Evolutionary conservation across 2,797 vertebrate species (phyloP).

Genomic region (Danio aesculapii): DNA sequence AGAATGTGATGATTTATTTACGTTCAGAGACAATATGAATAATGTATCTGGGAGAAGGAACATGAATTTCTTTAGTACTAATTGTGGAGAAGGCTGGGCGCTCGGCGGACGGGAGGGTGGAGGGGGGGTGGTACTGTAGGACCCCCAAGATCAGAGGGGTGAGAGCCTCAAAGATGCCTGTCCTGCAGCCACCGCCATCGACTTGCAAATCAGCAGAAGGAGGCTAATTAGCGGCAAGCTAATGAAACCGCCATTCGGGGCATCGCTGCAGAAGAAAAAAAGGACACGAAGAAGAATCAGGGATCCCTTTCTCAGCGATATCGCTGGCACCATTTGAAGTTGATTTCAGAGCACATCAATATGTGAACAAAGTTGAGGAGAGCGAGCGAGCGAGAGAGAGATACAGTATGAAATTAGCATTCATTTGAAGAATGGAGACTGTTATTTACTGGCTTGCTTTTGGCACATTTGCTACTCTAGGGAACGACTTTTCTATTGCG

Average conservation of each 20-base stretch:
- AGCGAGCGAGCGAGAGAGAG: conserved; percentile 57
- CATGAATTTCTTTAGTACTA: conserved; percentile 89
- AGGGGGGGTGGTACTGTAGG: conserved; percentile 77
- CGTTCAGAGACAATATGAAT: conserved; percentile 88
- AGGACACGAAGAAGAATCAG: conserved; percentile 78
- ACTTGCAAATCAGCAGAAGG: conserved; percentile 99
- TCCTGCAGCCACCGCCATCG: conserved; percentile 93
- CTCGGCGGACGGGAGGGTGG: conserved; percentile 82
- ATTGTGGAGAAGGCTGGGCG: conserved; percentile 91
- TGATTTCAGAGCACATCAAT: conserved; percentile 89
- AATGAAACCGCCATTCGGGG: conserved; percentile 93
- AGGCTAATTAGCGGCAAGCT: conserved; percentile 96
- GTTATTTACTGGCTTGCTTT: conserved; percentile 94
- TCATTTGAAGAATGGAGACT: conserved; percentile 91
- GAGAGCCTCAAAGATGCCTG: conserved; percentile 91
- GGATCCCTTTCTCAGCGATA: conserved; percentile 81
- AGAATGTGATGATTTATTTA: conserved; percentile 90
- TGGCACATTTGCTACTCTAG: conserved; percentile 86
- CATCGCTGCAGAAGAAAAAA: conserved; percentile 78
- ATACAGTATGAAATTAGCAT: conserved; percentile 87
- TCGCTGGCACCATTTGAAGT: conserved; percentile 88
- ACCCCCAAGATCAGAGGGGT: conserved; percentile 93
- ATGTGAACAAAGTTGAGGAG: conserved; percentile 88
- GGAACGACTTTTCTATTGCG: conserved; percentile 69
- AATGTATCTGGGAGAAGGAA: conserved; percentile 89